Conservation (phyloP, 2,797 vertebrate species). For the Cephalopachus bancanus region DNA sequence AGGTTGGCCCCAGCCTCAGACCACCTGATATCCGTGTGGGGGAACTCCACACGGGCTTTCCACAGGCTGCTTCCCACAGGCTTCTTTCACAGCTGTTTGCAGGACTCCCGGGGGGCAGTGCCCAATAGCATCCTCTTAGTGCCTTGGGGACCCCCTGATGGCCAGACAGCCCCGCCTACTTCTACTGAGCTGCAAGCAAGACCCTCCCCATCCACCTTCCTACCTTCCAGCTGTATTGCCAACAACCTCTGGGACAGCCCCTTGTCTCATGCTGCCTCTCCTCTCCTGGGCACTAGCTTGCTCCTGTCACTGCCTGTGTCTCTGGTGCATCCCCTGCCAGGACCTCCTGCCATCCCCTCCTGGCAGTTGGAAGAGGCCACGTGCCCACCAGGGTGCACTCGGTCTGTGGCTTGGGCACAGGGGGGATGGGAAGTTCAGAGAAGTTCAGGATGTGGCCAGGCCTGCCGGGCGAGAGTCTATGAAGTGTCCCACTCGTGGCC, state of each 20-base stretch:
- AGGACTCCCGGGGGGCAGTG: neutral
- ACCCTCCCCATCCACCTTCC: neutral
- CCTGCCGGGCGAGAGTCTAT: neutral
- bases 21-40: neutral
- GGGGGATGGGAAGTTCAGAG: no score
- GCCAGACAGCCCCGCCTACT: neutral
- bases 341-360: no score
- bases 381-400: neutral
- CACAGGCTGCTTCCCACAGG: no score
- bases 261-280: neutral
- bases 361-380: no score
- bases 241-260: neutral
- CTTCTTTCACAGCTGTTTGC: neutral
- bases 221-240: neutral
- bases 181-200: rapidly evolving
- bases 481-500: neutral
- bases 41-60: no score
- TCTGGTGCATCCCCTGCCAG: neutral
- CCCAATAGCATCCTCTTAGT: rapidly evolving
- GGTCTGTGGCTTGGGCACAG: neutral
- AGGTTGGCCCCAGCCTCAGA: no score
- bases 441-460: neutral
- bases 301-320: neutral
- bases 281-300: neutral
- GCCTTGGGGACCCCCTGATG: rapidly evolving